Percentiles rank a stretch among this genome's conserved stretches.
Evolutionary conservation across 2,113 vertebrate species (phyloP).

Genomic region (Vanacampus margaritifer): DNA sequence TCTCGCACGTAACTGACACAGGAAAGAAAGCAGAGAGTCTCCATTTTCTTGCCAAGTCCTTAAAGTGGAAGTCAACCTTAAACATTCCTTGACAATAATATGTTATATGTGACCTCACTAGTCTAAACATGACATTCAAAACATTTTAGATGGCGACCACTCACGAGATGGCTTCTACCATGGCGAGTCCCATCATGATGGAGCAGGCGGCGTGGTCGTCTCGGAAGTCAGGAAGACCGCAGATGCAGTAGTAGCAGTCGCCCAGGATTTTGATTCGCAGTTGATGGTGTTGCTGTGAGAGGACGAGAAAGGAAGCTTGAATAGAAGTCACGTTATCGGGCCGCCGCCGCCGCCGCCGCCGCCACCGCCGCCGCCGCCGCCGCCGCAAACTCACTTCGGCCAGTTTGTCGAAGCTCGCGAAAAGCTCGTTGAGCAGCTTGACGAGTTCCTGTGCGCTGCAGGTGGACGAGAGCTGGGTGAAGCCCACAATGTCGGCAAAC

Average conservation of each 20-base stretch:
- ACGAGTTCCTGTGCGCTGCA: constrained; percentile 94
- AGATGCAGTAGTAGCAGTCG: constrained; percentile 97
- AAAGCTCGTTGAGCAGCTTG: constrained; percentile 92
- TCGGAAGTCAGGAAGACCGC: constrained; percentile 88
- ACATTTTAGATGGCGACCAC: constrained; percentile 31
- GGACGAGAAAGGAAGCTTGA: background rate
- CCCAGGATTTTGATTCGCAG: constrained; percentile 94
- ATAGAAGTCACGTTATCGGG: background rate
- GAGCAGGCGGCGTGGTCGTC: constrained; percentile 91
- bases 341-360: background rate
- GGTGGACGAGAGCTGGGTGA: constrained; percentile 90
- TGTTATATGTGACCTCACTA: too few species aligned
- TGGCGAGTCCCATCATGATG: constrained; percentile 91
- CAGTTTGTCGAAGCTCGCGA: constrained; percentile 91
- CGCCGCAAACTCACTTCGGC: constrained; percentile 77
- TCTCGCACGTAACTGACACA: constrained; percentile 84
- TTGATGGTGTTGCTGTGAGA: constrained; percentile 83
- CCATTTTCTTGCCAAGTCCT: background rate
- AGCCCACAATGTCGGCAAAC: constrained; percentile 94
- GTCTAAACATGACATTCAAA: too few species aligned
- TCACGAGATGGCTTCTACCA: constrained; percentile 96
- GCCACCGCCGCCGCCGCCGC: background rate
- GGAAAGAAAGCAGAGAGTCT: background rate
- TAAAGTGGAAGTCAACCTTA: too few species aligned
- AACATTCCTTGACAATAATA: too few species aligned